phyloP scores from a whole-genome alignment of 2,797 vertebrate genomes.

The Cephalopachus bancanus region DNA sequence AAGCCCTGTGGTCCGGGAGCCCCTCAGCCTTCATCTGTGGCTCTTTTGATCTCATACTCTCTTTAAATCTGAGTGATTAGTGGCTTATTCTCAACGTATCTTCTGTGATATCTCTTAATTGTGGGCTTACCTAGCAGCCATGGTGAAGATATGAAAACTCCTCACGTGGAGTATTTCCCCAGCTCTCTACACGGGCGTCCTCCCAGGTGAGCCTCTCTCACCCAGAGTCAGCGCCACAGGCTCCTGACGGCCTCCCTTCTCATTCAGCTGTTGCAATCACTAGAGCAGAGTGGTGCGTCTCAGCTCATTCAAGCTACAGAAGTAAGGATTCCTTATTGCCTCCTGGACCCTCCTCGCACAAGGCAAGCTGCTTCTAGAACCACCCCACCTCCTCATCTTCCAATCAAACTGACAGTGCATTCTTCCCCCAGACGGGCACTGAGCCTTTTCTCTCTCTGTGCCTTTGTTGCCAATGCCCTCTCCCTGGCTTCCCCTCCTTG shows the following conservation, averaged over 20 bases:
- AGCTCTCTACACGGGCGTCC: not conserved
- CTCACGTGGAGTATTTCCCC: not conserved
- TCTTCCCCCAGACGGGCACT: not conserved
- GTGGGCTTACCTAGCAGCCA: constrained; percentile 34
- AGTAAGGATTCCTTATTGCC: not conserved
- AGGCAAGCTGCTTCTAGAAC: not conserved
- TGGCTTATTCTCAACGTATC: constrained; percentile 43
- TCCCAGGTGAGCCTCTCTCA: not conserved
- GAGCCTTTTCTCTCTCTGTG: not conserved
- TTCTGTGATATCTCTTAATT: constrained; percentile 64
- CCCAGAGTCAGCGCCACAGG: not conserved
- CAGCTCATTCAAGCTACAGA: too few relatives aligned
- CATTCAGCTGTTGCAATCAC: too few relatives aligned
- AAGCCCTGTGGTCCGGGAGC: constrained; percentile 24
- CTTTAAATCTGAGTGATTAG: constrained; percentile 58
- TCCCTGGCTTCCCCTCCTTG: not conserved
- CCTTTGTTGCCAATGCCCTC: not conserved
- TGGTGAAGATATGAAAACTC: not conserved
- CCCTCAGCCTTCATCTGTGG: constrained; percentile 35
- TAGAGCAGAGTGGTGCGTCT: too few relatives aligned
- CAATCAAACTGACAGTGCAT: not conserved
- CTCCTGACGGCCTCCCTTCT: too few relatives aligned
- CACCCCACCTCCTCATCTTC: not conserved
- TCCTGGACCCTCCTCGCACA: too few relatives aligned
- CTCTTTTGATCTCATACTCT: constrained; percentile 50